Base-by-base conservation (phyloP, 37 sponge, comb jelly and placozoan genomes). In the Crambe crambe region DNA sequence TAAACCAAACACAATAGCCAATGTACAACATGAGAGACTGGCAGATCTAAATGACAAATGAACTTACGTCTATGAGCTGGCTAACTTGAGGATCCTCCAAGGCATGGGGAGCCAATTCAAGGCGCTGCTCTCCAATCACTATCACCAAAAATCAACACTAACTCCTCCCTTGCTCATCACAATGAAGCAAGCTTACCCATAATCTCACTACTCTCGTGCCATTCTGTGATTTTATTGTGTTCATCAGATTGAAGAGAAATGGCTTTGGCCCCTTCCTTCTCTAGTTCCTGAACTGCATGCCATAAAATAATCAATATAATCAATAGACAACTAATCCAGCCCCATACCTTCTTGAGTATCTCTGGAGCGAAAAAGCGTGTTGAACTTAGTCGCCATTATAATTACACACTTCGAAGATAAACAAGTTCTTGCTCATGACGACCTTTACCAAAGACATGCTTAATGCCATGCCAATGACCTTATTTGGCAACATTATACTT, bases 81-180 rank as follows among this genome's bases (percentile, higher is more conserved):
- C 89, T 77, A 2, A 97, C 91, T 29, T 51, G 42, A 22, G 84
- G 86, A 30, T 97, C 94, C 38, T 86, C 84, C 30, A 97, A 79
- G 18, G 94, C 80, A 47, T 90, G 83, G 6, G 93, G 87, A 15
- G 82, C 81, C 2, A 93, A 80, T 25, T 85, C 85, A 0, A 78
- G 34, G 43, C 89, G 76, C 76, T 91, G 91, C 43, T 93, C 94
- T 23, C 94, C 97, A 51, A 91, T 81, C 61, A 77, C 93, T 92
- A 75, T 54, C 54, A 3, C 43, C 51, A 47, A 47, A 47, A 12
- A 6, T 15, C 51, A 47, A 12, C 6, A 15, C 12, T 6, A 47
- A 12, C 51, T 47, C 6, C 12, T 6, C 12, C 12, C 6, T 12
- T 15, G 51, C 6, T 6, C 51, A 61, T 54, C 10, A 62, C 30